phyloP scores from a whole-genome alignment of 1,140 invertebrate genomes.

The Drosophila kepulauana region DNA sequence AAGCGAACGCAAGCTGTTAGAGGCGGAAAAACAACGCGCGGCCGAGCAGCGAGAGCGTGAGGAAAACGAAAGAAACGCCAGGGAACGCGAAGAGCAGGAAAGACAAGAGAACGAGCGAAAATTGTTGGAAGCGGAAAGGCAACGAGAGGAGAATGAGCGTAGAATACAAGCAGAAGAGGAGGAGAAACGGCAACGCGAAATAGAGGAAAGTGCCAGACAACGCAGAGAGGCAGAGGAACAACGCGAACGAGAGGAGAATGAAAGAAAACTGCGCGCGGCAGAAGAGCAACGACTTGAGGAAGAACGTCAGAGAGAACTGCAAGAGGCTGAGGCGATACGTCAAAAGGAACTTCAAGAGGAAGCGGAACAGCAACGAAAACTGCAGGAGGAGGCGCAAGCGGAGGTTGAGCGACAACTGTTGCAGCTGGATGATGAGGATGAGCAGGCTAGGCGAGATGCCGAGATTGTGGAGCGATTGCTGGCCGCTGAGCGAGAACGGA shows the following conservation, averaged over 20 bases:
- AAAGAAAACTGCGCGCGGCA: conserved; percentile 21
- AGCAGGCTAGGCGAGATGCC: conserved; percentile 56
- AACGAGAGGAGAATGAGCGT: conserved; percentile 34
- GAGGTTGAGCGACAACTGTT: conserved; percentile 42
- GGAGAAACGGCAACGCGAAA: conserved; percentile 37
- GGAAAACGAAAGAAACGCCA: conserved; percentile 46
- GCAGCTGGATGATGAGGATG: conserved; percentile 42
- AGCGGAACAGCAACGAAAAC: conserved; percentile 15
- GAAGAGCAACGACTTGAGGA: conserved; percentile 15
- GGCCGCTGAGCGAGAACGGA: conserved; percentile 64
- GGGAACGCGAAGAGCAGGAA: conserved; percentile 37
- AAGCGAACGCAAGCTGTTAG: conserved; percentile 44
- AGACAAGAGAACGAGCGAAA: conserved; percentile 42
- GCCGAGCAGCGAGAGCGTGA: conserved; percentile 26
- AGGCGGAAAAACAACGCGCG: conserved; percentile 46
- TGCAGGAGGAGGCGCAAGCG: conserved; percentile 31
- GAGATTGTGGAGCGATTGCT: conserved; percentile 70
- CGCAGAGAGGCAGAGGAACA: background rate
- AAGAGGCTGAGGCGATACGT: background rate
- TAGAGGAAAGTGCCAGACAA: conserved; percentile 25
- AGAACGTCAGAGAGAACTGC: conserved; percentile 16
- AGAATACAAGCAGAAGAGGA: conserved; percentile 32
- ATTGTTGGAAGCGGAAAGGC: conserved; percentile 45
- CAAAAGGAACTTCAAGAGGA: conserved; percentile 33
- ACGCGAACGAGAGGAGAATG: conserved; percentile 14